Percentiles rank a stretch among this genome's conserved stretches.
Conservation (phyloP, 2,888 invertebrate species). For the Rhagonycha fulva region DNA sequence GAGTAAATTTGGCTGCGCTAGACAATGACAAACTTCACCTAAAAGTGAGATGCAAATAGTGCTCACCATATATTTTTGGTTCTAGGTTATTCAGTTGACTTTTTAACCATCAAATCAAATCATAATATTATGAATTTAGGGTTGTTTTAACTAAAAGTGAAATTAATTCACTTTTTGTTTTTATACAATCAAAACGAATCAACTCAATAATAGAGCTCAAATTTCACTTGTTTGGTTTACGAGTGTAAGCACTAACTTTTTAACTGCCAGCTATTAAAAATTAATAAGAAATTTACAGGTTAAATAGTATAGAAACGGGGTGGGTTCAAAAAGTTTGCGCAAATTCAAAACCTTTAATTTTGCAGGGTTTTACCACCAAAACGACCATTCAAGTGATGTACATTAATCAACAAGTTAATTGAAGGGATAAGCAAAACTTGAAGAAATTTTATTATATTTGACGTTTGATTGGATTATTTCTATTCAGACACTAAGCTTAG, state of each 20-base stretch:
- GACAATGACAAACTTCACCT: too few species aligned
- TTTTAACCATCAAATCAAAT: too few species aligned
- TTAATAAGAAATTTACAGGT: neutral
- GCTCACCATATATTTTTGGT: too few species aligned
- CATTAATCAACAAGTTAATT: neutral
- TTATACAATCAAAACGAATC: too few species aligned
- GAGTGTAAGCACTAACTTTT: neutral
- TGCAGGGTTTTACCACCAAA: neutral
- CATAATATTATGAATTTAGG: too few species aligned
- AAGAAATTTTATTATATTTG: neutral
- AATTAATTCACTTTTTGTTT: too few species aligned
- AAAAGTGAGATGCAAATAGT: too few species aligned
- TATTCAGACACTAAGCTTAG: neutral
- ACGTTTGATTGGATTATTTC: neutral
- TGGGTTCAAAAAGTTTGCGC: neutral
- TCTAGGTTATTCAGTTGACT: too few species aligned
- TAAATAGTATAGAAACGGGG: neutral
- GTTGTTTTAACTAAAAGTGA: too few species aligned
- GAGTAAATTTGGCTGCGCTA: too few species aligned
- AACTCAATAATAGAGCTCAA: neutral
- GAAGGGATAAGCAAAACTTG: neutral
- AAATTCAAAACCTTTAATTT: neutral
- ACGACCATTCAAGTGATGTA: neutral
- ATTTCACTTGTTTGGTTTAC: neutral
- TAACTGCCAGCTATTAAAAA: neutral